Conservation (phyloP, 2,888 invertebrate genomes). For the Gordius sp. region DNA sequence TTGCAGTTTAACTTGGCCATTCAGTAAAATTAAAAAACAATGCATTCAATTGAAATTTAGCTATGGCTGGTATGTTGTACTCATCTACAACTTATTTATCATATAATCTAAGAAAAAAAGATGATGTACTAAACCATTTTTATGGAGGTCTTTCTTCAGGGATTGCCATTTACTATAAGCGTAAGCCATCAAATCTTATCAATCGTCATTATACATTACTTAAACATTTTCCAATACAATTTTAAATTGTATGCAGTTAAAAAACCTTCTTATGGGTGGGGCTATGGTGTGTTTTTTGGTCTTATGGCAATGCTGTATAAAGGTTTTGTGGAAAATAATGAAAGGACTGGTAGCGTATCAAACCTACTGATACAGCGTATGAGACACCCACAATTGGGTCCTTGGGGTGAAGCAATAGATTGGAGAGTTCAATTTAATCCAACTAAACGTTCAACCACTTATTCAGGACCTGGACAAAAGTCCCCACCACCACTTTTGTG, state of each 20-base stretch:
- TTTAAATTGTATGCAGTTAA: background rate
- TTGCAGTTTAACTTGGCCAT: background rate
- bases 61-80: background rate
- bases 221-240: too few species aligned
- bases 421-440: background rate
- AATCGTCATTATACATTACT: too few species aligned
- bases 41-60: background rate
- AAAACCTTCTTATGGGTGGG: slow-evolving; percentile 3
- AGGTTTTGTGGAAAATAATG: too few species aligned
- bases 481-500: background rate
- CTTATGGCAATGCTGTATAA: background rate
- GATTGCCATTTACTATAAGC: slow-evolving; percentile 1
- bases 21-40: background rate
- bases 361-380: too few species aligned
- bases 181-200: background rate
- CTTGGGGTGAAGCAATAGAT: too few species aligned
- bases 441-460: background rate
- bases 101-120: background rate
- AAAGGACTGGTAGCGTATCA: too few species aligned
- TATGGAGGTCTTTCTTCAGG: background rate
- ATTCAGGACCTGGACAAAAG: background rate
- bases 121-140: slow-evolving; percentile 6
- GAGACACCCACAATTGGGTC: too few species aligned
- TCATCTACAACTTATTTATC: background rate
- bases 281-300: slow-evolving; percentile 2